Conservation (phyloP, 2,113 vertebrate species). For the Poicephalus meyeri region DNA sequence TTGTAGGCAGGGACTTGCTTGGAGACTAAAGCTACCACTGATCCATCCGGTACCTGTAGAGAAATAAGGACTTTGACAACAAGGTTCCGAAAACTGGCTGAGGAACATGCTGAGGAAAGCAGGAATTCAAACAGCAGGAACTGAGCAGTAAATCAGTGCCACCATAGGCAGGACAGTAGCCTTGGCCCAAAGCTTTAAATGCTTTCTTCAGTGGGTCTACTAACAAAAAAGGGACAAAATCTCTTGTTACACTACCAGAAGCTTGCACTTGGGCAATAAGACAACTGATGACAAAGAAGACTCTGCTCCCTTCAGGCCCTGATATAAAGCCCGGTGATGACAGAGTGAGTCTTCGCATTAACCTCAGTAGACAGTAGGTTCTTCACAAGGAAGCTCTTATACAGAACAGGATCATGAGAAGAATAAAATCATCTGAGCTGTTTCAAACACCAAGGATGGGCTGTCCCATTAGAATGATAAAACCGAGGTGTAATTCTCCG, state of each 20-base stretch:
- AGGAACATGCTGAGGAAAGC: background rate
- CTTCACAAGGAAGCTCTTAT: background rate
- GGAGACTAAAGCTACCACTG: conserved; percentile 93
- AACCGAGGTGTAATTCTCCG: background rate
- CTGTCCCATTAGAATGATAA: background rate
- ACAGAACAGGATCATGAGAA: background rate
- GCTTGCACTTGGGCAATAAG: background rate
- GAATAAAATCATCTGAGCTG: background rate
- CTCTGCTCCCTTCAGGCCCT: background rate
- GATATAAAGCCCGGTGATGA: background rate
- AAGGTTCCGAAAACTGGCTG: background rate
- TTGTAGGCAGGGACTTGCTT: conserved; percentile 98
- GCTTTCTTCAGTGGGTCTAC: background rate
- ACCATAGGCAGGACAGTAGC: background rate
- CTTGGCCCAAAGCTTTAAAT: background rate
- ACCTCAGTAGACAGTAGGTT: background rate
- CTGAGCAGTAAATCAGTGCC: background rate
- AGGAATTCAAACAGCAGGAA: background rate
- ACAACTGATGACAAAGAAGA: background rate
- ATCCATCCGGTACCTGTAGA: conserved; percentile 90
- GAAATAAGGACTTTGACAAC: background rate
- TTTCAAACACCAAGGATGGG: background rate
- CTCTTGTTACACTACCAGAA: background rate
- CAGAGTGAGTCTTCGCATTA: background rate
- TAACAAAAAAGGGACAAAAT: background rate